Conservation (phyloP, 2,797 vertebrate genomes). For the Spea hammondii region DNA sequence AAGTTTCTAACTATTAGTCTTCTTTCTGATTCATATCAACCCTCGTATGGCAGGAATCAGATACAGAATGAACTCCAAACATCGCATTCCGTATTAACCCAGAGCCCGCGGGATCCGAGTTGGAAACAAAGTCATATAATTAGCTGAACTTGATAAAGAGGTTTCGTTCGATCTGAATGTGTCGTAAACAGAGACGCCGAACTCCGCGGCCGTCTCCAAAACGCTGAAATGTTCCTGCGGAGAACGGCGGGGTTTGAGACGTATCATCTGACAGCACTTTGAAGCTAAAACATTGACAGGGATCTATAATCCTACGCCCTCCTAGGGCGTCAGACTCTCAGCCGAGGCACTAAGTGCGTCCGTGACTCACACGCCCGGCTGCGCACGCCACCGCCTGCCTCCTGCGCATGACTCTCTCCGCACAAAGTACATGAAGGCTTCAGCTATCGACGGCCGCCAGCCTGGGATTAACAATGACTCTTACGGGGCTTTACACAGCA, state of each 20-base stretch:
- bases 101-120: too few relatives aligned
- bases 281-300: conserved; percentile 22
- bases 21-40: too few relatives aligned
- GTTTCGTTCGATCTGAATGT: too few relatives aligned
- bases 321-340: conserved; percentile 8
- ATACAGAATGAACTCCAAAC: too few relatives aligned
- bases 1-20: too few relatives aligned
- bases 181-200: too few relatives aligned
- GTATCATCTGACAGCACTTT: conserved; percentile 28
- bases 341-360: conserved; percentile 1
- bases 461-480: background rate
- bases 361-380: conserved; percentile 24
- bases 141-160: too few relatives aligned
- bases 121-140: too few relatives aligned
- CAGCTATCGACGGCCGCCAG: background rate
- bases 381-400: background rate
- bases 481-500: background rate
- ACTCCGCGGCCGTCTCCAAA: background rate
- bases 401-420: background rate
- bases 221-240: conserved; percentile 4
- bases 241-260: conserved; percentile 10
- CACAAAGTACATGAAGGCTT: background rate
- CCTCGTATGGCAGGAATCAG: too few relatives aligned
- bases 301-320: conserved; percentile 28
- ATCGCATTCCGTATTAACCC: too few relatives aligned